A percentile compares a stretch with the other conserved stretches of the same genome.
phyloP scores from a whole-genome alignment of 2,113 vertebrate genomes.

The Protomyctophum bolini region DNA sequence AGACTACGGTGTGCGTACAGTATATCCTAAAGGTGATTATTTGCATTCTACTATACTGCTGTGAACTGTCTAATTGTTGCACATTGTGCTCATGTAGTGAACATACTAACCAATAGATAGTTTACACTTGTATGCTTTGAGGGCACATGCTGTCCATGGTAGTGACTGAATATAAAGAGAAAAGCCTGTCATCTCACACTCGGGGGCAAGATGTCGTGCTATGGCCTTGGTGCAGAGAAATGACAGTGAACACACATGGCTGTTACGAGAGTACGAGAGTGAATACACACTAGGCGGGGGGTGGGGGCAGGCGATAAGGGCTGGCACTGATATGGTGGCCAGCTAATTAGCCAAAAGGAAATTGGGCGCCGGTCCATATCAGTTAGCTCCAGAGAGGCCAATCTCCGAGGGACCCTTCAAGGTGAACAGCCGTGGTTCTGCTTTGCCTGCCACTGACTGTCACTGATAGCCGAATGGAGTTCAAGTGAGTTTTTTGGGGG shows the following conservation, averaged over 20 bases:
- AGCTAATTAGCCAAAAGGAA: conserved; percentile 81
- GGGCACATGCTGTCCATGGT: not conserved
- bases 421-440: conserved; percentile 59
- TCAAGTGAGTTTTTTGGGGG: conserved; percentile 58
- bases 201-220: conserved; percentile 24
- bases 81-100: not conserved
- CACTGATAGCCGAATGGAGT: conserved; percentile 57
- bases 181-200: conserved; percentile 14
- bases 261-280: conserved; percentile 20
- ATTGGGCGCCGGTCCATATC: conserved; percentile 78
- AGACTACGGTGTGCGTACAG: too few relatives aligned
- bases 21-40: too few relatives aligned
- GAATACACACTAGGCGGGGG: conserved; percentile 51
- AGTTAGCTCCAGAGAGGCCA: conserved; percentile 69
- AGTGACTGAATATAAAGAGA: conserved; percentile 5
- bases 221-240: conserved; percentile 10
- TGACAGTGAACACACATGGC: conserved; percentile 44
- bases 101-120: too few relatives aligned
- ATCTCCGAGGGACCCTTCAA: conserved; percentile 65
- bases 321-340: conserved; percentile 68
- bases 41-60: not conserved
- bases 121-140: not conserved
- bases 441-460: conserved; percentile 49
- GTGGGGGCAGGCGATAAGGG: conserved; percentile 62
- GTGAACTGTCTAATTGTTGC: not conserved